Percentiles rank a stretch among this genome's conserved stretches.
phyloP scores from a whole-genome alignment of 2,888 invertebrate species.

The Dermolepida albohirtum region DNA sequence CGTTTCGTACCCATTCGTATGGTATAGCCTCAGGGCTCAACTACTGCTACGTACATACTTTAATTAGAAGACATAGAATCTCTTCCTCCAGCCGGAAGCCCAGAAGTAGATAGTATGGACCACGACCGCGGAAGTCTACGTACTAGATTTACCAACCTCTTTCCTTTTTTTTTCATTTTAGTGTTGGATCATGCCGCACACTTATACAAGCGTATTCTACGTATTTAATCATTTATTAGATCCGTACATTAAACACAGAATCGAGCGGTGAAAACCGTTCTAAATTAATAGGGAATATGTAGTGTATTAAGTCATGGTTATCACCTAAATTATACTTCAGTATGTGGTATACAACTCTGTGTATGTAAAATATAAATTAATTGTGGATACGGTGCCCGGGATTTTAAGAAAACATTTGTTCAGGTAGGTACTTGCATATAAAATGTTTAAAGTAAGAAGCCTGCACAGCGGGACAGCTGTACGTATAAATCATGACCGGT shows the following conservation, averaged over 20 bases:
- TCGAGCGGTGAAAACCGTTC: conserved; percentile 33
- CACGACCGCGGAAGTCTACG: no score
- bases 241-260: conserved; percentile 19
- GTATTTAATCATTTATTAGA: background rate
- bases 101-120: no score
- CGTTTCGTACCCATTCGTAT: no score
- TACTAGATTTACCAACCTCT: no score
- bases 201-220: no score
- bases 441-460: conserved; percentile 48
- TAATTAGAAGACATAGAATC: no score
- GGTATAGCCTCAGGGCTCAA: no score
- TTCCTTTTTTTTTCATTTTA: no score
- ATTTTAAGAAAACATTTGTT: conserved; percentile 43
- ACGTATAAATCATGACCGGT: conserved; percentile 55
- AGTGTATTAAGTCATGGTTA: conserved; percentile 41
- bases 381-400: conserved; percentile 30
- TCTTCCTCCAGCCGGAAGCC: no score
- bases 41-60: no score
- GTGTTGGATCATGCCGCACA: no score
- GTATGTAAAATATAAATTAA: conserved; percentile 35
- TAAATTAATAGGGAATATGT: conserved; percentile 35
- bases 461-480: conserved; percentile 50
- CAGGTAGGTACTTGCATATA: conserved; percentile 19
- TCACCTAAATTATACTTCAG: conserved; percentile 31
- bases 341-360: conserved; percentile 9